Percentiles rank a stretch among this genome's conserved stretches.
These are phyloP conservation scores for Heterohyrax brucei DNA, from an alignment of 2,797 vertebrate genomes.

Conservation along the genomic window DNA sequence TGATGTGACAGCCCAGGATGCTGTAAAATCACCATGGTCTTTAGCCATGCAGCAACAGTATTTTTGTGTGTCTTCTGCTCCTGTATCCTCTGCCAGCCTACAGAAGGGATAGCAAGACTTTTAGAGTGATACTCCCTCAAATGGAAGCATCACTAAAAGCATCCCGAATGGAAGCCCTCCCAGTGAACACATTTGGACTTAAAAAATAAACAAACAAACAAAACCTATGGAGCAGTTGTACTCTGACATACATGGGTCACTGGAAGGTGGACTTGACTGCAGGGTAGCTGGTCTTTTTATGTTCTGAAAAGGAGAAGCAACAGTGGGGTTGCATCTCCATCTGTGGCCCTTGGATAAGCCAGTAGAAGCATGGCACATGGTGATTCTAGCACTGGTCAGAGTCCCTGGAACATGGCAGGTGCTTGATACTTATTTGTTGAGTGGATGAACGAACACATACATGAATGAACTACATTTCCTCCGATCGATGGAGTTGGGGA, in stretches of 20 bases:
- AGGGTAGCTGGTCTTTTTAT: neutral
- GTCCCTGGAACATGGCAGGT: neutral
- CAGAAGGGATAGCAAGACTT: neutral
- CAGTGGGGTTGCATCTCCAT: neutral
- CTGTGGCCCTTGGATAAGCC: neutral
- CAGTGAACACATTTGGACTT: neutral
- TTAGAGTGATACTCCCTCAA: neutral
- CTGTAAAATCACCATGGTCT: too few species aligned
- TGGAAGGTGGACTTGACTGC: neutral
- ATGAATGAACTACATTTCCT: neutral
- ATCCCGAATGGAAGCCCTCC: neutral
- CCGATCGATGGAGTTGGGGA: accelerated
- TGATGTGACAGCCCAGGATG: too few species aligned
- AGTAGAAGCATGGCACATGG: accelerated
- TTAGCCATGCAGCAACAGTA: too few species aligned
- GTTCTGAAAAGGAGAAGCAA: neutral
- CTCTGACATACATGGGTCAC: neutral
- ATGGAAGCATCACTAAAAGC: neutral
- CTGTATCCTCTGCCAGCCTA: neutral
- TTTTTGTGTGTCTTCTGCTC: neutral
- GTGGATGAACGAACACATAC: accelerated
- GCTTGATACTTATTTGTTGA: accelerated
- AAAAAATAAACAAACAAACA: neutral
- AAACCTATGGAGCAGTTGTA: neutral
- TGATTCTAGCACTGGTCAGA: accelerated